phyloP scores from a whole-genome alignment of 2,797 vertebrate genomes.

The Etheostoma perlongum region DNA sequence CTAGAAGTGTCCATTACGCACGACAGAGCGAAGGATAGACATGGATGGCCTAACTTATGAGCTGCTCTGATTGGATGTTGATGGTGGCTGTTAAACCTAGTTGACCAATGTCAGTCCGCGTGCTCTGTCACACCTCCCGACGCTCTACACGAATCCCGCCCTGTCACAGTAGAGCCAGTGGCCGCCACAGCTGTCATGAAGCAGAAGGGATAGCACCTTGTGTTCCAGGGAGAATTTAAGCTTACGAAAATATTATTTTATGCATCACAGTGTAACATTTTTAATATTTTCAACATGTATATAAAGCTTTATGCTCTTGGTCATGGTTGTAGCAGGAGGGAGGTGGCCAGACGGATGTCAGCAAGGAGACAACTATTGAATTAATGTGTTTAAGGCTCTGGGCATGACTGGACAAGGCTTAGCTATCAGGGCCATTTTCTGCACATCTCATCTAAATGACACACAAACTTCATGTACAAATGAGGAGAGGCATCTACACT shows the following conservation, averaged over 20 bases:
- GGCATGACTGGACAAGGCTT: slow-evolving; percentile 53
- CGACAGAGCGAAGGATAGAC: slow-evolving; percentile 18
- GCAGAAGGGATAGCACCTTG: not conserved
- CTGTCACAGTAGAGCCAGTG: slow-evolving; percentile 44
- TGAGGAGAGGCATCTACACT: not conserved
- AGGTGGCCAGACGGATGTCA: slow-evolving; percentile 67
- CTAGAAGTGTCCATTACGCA: slow-evolving; percentile 58
- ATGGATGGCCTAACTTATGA: slow-evolving; percentile 32
- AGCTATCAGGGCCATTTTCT: slow-evolving; percentile 23
- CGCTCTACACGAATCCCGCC: slow-evolving; percentile 65
- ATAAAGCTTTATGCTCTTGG: slow-evolving; percentile 4
- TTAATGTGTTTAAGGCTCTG: slow-evolving; percentile 68
- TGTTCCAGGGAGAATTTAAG: not conserved
- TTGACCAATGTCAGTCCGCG: slow-evolving; percentile 66
- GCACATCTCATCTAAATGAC: slow-evolving; percentile 23
- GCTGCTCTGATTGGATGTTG: slow-evolving; percentile 61
- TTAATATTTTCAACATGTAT: not conserved
- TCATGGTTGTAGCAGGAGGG: slow-evolving; percentile 31
- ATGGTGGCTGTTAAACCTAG: slow-evolving; percentile 61
- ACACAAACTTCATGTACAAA: slow-evolving; percentile 23
- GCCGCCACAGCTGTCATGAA: slow-evolving; percentile 59
- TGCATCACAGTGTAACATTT: not conserved
- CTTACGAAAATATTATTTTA: slow-evolving; percentile 15
- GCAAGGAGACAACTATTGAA: slow-evolving; percentile 58
- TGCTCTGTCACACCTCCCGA: slow-evolving; percentile 84